Evolutionary conservation across 1,140 invertebrate species (phyloP), one percentile per base, ranked within the genome.

Genomic region (Drosophila rufa): DNA sequence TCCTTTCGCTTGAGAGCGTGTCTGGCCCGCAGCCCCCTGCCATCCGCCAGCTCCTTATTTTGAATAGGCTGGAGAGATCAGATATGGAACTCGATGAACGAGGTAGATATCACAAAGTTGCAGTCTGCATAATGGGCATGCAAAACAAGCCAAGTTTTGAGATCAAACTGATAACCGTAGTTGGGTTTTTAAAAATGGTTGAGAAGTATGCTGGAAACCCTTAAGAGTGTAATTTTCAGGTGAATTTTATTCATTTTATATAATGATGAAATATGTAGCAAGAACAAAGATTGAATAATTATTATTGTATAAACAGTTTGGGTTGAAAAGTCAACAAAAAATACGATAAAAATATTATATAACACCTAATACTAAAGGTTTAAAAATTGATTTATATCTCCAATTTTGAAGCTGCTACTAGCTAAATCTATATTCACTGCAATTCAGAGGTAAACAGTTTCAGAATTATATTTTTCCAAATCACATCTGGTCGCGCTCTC

Each of bases 1-100:
- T 33, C 40, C 30, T 50, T 38, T 19, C 12, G 45, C 33, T n/a
- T 50, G 22, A 42, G 36, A 53, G 48, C 27, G 43, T 55, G 79
- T 64, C 75, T 79, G 82, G 57, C 19, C 60, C 42, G 56, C 47
- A 57, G 33, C 40, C 55, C 27, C 45, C 22, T 12, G n/a, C 11
- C n/a, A 14, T 0, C 11, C 15, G 8, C 30, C 19, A 2, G 8
- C 12, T 19, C 27, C 47, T 65, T 47, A 42, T 33, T 45, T 51
- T 56, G 56, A 81, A 67, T 76, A 69, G 61, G 47, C 58, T 60
- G 71, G n/a, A 36, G 27, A 64, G 66, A 82, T 66, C 62, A 51
- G 73, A 81, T 80, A 78, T 33, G 58, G 22, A 67, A 62, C 67
- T 45, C 17, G 78, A 75, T 70, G 38, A 22, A 22, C 42, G 47